Conservation (phyloP, 2,888 invertebrate genomes). For the Ferdinandea cuprea region DNA sequence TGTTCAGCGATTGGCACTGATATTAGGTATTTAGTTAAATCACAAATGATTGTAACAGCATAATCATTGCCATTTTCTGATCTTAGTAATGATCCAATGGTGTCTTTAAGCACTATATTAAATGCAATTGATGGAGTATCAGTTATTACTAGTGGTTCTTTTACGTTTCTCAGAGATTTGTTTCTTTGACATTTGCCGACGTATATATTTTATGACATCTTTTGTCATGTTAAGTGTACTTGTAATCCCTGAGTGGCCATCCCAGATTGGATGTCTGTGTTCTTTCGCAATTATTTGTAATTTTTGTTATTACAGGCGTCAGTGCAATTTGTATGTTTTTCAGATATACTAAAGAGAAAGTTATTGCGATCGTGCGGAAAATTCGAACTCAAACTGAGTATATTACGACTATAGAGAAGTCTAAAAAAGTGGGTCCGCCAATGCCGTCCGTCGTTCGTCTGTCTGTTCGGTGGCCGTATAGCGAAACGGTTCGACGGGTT, state of each 20-base stretch:
- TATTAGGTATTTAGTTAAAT: constrained; percentile 42
- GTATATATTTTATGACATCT: too few species aligned
- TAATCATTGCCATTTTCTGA: constrained; percentile 37
- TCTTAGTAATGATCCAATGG: constrained; percentile 40
- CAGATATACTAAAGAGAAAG: constrained; percentile 34
- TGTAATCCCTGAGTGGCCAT: constrained; percentile 10
- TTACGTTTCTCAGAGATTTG: constrained; percentile 5
- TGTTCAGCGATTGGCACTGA: constrained; percentile 25
- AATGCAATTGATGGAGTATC: constrained; percentile 33
- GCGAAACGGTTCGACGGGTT: too few species aligned
- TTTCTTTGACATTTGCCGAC: too few species aligned
- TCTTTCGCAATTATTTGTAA: too few species aligned
- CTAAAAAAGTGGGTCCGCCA: too few species aligned
- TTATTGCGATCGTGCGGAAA: too few species aligned
- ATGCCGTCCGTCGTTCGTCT: too few species aligned
- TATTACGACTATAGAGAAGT: too few species aligned
- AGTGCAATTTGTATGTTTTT: constrained; percentile 16
- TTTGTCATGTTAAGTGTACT: constrained; percentile 5
- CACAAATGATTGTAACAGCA: constrained; percentile 41
- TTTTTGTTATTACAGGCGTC: constrained; percentile 17
- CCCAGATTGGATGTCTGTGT: constrained; percentile 3
- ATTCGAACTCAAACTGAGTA: too few species aligned
- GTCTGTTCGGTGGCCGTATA: too few species aligned
- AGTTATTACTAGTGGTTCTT: constrained; percentile 17
- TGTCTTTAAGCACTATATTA: constrained; percentile 40